Conservation (phyloP, 2,888 invertebrate species). For the Orthosia cruda region DNA sequence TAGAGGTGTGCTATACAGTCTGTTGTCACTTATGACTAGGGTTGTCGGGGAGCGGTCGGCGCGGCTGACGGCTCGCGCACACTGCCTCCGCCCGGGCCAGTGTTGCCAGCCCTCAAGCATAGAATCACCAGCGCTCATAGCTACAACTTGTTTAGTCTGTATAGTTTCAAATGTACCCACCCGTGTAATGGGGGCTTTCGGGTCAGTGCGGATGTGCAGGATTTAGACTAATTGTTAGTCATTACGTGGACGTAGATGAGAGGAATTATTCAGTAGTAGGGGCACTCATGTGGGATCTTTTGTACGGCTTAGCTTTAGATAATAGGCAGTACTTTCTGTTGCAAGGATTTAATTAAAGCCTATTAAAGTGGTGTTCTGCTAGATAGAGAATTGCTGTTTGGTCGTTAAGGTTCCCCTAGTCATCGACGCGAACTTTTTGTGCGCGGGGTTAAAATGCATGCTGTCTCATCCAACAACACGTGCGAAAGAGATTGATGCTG, state of each 20-base stretch:
- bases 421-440: too few species aligned
- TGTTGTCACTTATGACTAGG: constrained; percentile 74
- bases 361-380: not conserved
- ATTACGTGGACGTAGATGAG: constrained; percentile 60
- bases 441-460: too few species aligned
- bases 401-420: too few species aligned
- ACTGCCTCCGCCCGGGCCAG: constrained; percentile 90
- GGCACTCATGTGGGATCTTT: constrained; percentile 10
- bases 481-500: too few species aligned
- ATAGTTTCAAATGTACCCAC: constrained; percentile 73
- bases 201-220: constrained; percentile 70
- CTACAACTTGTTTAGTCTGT: constrained; percentile 45
- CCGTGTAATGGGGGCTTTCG: constrained; percentile 72
- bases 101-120: constrained; percentile 79
- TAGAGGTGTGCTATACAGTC: constrained; percentile 72
- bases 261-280: constrained; percentile 30
- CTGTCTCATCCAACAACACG: too few species aligned
- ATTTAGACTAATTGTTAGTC: constrained; percentile 73
- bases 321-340: not conserved
- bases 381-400: too few species aligned
- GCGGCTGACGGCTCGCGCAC: constrained; percentile 87
- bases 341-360: not conserved
- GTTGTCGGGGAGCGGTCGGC: constrained; percentile 80
- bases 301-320: constrained; percentile 12
- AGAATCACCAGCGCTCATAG: constrained; percentile 47